phyloP scores from a whole-genome alignment of 2,113 vertebrate genomes.

The Collichthys lucidus region DNA sequence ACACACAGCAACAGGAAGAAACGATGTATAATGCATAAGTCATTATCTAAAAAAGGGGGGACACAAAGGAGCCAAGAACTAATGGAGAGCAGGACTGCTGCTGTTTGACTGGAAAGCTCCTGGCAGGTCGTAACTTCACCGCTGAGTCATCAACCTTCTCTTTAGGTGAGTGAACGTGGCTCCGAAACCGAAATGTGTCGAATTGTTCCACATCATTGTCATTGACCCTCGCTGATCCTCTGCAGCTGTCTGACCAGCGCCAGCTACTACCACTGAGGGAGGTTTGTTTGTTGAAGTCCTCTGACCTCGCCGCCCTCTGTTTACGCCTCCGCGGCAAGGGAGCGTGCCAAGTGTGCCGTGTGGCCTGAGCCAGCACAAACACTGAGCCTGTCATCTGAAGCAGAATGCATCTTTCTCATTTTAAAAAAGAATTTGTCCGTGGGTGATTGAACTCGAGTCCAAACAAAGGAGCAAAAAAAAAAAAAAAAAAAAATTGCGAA shows the following conservation, averaged over 20 bases:
- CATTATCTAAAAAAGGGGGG: slow-evolving; percentile 8
- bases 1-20: slow-evolving; percentile 26
- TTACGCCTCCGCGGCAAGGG: slow-evolving; percentile 52
- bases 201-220: slow-evolving; percentile 1
- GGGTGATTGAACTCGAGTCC: neutral
- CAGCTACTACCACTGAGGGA: slow-evolving; percentile 29
- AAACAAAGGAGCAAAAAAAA: neutral
- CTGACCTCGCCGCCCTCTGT: slow-evolving; percentile 52
- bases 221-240: slow-evolving; percentile 41
- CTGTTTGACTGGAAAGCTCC: neutral
- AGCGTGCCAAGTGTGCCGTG: slow-evolving; percentile 40
- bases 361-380: slow-evolving; percentile 42
- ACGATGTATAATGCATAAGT: slow-evolving; percentile 51
- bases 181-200: slow-evolving; percentile 10
- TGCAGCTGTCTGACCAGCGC: slow-evolving; percentile 57
- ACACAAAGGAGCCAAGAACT: slow-evolving; percentile 21
- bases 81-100: slow-evolving; percentile 16
- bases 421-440: neutral
- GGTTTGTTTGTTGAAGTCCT: slow-evolving; percentile 56
- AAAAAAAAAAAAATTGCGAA: neutral
- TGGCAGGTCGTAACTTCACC: neutral
- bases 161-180: neutral
- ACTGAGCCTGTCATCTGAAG: neutral
- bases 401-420: slow-evolving; percentile 21
- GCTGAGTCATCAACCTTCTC: neutral